Percentiles rank a stretch among this genome's conserved stretches.
These are phyloP conservation scores for Odontomachus brunneus DNA, from an alignment of 1,140 invertebrate genomes.

Conservation along the genomic window DNA sequence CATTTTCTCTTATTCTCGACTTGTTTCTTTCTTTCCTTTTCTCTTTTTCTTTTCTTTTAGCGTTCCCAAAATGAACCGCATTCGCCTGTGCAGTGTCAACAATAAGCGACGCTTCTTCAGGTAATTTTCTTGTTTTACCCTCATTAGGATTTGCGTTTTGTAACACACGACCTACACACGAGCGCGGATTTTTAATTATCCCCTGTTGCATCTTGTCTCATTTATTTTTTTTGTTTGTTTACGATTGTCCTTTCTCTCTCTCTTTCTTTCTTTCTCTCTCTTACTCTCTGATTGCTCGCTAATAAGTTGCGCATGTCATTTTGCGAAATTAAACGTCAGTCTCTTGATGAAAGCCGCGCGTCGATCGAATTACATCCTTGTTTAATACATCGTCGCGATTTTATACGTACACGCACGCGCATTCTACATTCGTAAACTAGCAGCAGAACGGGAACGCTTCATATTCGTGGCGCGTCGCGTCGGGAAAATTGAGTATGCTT, in stretches of 20 bases:
- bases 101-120: not conserved
- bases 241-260: too few species aligned
- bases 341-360: too few species aligned
- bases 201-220: too few species aligned
- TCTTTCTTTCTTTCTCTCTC: not conserved
- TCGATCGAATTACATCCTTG: constrained; percentile 6
- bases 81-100: not conserved
- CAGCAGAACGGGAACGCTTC: not conserved
- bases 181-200: not conserved
- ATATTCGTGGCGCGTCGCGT: constrained; percentile 32
- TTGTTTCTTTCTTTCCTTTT: not conserved
- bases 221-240: too few species aligned
- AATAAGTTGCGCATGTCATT: not conserved
- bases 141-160: too few species aligned
- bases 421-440: constrained; percentile 3
- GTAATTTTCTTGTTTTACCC: not conserved
- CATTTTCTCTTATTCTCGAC: too few species aligned
- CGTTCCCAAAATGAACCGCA: not conserved
- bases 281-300: not conserved
- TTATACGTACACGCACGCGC: not conserved
- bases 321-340: not conserved
- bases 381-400: not conserved
- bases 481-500: constrained; percentile 49
- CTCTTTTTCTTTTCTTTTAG: not conserved
- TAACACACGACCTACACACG: not conserved